Evolutionary conservation across 1,140 invertebrate species (phyloP).

Genomic region (Papilio aristodemus): DNA sequence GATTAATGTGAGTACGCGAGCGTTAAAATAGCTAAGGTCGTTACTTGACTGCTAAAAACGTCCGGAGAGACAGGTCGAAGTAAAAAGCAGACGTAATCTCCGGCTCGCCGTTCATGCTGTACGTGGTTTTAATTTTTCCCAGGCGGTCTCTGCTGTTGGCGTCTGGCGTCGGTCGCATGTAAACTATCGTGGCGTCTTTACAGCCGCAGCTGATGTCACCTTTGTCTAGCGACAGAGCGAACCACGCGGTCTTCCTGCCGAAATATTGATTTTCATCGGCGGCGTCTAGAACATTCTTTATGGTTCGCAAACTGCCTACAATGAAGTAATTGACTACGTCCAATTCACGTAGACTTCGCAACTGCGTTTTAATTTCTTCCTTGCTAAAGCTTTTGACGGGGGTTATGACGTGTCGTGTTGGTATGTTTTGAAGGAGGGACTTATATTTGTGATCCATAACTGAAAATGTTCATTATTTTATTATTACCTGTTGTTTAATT

Average conservation of each 20-base stretch:
- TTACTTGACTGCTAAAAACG: conserved; percentile 88
- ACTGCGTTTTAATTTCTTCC: conserved; percentile 83
- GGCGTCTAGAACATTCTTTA: conserved; percentile 85
- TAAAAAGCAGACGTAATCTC: conserved; percentile 90
- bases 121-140: conserved; percentile 85
- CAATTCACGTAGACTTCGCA: conserved; percentile 86
- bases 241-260: conserved; percentile 78
- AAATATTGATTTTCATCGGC: conserved; percentile 79
- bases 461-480: conserved; percentile 61
- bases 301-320: conserved; percentile 85
- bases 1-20: conserved; percentile 46
- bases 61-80: conserved; percentile 89
- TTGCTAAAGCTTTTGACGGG: conserved; percentile 79
- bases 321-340: conserved; percentile 95
- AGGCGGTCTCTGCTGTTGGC: conserved; percentile 82
- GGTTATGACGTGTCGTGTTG: conserved; percentile 91
- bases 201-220: conserved; percentile 85
- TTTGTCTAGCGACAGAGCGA: conserved; percentile 84
- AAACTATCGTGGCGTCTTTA: conserved; percentile 86
- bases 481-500: conserved; percentile 21
- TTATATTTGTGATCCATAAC: conserved; percentile 97
- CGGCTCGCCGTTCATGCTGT: conserved; percentile 85
- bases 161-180: conserved; percentile 84
- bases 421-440: conserved; percentile 91
- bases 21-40: conserved; percentile 54